Evolutionary conservation across 2,113 vertebrate genomes (phyloP).

Genomic region (Phodopus roborovskii): DNA sequence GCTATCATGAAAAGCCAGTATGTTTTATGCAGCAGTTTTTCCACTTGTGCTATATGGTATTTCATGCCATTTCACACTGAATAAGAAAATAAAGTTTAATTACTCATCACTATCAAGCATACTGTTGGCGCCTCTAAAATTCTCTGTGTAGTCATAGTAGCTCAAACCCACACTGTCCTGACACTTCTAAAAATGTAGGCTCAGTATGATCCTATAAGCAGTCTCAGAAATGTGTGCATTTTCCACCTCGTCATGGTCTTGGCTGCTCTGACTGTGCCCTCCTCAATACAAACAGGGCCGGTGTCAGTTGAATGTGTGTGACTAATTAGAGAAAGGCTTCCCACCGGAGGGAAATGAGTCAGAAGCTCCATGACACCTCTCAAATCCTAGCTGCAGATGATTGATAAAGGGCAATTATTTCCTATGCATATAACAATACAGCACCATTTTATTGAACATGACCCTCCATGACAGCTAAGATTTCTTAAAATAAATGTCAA

Average conservation of each 20-base stretch:
- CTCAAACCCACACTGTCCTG: background rate
- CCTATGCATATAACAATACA: background rate
- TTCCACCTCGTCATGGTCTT: background rate
- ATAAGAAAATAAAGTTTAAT: conserved; percentile 48
- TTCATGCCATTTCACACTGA: conserved; percentile 37
- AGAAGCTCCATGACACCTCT: background rate
- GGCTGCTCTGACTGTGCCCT: background rate
- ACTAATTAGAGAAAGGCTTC: conserved; percentile 5
- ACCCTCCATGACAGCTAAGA: background rate
- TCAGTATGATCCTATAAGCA: background rate
- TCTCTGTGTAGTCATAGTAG: background rate
- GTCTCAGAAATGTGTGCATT: background rate
- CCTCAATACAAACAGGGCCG: too few species aligned
- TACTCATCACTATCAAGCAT: background rate
- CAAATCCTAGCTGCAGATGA: background rate
- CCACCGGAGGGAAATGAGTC: background rate
- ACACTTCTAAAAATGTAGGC: conserved; percentile 11
- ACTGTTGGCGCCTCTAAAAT: background rate
- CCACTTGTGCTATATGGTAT: background rate
- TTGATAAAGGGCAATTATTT: background rate
- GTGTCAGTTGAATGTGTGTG: background rate
- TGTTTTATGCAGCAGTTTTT: background rate
- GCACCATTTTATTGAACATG: background rate
- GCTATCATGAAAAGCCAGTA: background rate
- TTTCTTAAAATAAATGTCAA: conserved; percentile 52